Conservation (phyloP, 2,797 vertebrate species). For the Botia almorhae region DNA sequence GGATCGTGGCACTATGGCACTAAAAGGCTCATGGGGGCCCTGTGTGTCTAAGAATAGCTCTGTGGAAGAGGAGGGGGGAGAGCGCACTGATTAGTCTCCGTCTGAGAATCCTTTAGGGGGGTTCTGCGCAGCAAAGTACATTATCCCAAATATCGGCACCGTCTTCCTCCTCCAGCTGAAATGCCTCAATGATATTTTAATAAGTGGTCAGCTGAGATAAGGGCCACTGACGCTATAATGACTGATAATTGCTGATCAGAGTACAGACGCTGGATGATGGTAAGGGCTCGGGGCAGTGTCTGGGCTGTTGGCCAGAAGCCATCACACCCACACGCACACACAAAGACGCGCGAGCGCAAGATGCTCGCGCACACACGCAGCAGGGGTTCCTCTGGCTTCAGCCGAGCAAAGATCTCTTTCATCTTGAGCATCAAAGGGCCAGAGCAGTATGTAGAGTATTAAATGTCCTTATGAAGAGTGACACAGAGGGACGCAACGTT, state of each 20-base stretch:
- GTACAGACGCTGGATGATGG: conserved; percentile 25
- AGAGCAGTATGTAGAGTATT: conserved; percentile 55
- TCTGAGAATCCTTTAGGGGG: conserved; percentile 40
- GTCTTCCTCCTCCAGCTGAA: conserved; percentile 40
- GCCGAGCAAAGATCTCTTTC: conserved; percentile 58
- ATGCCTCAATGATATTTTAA: conserved; percentile 55
- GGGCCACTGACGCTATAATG: conserved; percentile 33
- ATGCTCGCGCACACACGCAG: conserved; percentile 40
- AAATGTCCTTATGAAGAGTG: conserved; percentile 62
- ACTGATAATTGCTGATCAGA: conserved; percentile 53
- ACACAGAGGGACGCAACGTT: conserved; percentile 39
- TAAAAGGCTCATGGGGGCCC: conserved; percentile 58
- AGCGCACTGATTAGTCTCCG: conserved; percentile 55
- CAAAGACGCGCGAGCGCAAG: conserved; percentile 39
- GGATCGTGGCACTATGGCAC: conserved; percentile 52
- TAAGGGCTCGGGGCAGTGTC: conserved; percentile 9
- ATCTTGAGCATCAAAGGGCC: conserved; percentile 62
- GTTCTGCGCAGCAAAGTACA: conserved; percentile 31
- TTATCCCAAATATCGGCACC: conserved; percentile 46
- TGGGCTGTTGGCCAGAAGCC: conserved; percentile 33
- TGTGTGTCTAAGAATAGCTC: conserved; percentile 60
- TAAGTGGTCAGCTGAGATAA: conserved; percentile 57
- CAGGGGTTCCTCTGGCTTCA: conserved; percentile 51
- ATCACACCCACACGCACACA: conserved; percentile 39
- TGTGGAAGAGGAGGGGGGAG: conserved; percentile 54